Evolutionary conservation across 2,888 invertebrate genomes (phyloP).

Genomic region (Dicycla oo): DNA sequence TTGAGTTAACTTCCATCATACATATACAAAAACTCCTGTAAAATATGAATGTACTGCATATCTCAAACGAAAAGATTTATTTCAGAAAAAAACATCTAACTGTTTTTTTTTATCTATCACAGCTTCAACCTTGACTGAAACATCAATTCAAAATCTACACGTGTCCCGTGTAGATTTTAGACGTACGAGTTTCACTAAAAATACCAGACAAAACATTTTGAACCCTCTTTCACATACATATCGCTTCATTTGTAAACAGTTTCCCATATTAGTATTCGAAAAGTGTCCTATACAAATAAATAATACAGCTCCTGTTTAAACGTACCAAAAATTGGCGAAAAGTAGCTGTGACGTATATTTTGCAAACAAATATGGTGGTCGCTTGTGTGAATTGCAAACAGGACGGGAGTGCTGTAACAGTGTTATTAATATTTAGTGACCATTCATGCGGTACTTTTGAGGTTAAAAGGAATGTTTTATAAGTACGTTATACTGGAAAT

Average conservation of each 20-base stretch:
- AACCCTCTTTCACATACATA: conserved; percentile 32
- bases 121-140: neutral
- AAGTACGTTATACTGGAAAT: conserved; percentile 12
- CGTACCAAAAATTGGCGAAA: conserved; percentile 38
- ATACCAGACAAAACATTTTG: conserved; percentile 18
- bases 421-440: conserved; percentile 49
- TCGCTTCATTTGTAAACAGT: conserved; percentile 40
- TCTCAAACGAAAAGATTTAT: too few species aligned
- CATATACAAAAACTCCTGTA: too few species aligned
- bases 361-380: conserved; percentile 34
- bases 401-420: conserved; percentile 4
- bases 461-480: conserved; percentile 19
- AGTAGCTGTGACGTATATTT: conserved; percentile 44
- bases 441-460: conserved; percentile 14
- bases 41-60: too few species aligned
- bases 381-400: conserved; percentile 47
- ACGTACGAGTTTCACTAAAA: conserved; percentile 5
- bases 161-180: neutral
- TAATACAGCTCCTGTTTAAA: conserved; percentile 39
- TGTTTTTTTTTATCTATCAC: neutral
- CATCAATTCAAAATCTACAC: conserved; percentile 19
- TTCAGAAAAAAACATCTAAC: too few species aligned
- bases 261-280: conserved; percentile 49
- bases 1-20: too few species aligned
- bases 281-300: conserved; percentile 38